These are phyloP conservation scores for Misgurnus anguillicaudatus DNA, from an alignment of 2,113 vertebrate species.

Conservation along the genomic window DNA sequence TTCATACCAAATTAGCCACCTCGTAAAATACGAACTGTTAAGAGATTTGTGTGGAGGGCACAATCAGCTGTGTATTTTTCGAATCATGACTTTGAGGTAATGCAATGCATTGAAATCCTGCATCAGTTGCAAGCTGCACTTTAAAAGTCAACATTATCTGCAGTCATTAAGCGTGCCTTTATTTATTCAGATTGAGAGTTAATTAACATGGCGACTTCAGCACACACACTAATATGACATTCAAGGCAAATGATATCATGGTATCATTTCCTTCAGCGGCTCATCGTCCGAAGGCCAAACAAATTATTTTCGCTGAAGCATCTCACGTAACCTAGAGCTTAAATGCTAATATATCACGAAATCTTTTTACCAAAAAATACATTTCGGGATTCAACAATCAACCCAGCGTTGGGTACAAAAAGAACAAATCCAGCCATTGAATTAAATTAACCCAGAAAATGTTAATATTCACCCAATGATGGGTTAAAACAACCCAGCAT, in stretches of 20 bases:
- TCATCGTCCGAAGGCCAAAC: slow-evolving; percentile 29
- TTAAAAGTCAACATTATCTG: slow-evolving; percentile 47
- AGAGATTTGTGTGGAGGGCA: too few species aligned
- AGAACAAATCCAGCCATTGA: too few species aligned
- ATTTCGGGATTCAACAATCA: background rate
- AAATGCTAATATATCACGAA: background rate
- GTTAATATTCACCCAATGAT: too few species aligned
- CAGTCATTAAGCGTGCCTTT: slow-evolving; percentile 37
- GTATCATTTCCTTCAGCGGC: slow-evolving; percentile 51
- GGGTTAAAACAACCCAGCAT: too few species aligned
- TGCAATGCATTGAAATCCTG: background rate
- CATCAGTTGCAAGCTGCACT: slow-evolving; percentile 24
- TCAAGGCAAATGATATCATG: too few species aligned
- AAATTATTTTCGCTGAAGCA: slow-evolving; percentile 45
- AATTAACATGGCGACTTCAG: slow-evolving; percentile 61
- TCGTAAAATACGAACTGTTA: too few species aligned
- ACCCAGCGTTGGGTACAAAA: too few species aligned
- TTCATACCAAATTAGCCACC: too few species aligned
- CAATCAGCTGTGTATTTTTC: too few species aligned
- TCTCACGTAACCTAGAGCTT: slow-evolving; percentile 27
- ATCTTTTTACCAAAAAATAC: background rate
- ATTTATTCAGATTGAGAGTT: slow-evolving; percentile 56
- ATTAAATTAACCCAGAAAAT: too few species aligned
- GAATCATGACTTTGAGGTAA: background rate
- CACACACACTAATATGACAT: slow-evolving; percentile 62